These are phyloP conservation scores for Catharus minimus DNA, from an alignment of 2,113 vertebrate species.

Conservation along the genomic window DNA sequence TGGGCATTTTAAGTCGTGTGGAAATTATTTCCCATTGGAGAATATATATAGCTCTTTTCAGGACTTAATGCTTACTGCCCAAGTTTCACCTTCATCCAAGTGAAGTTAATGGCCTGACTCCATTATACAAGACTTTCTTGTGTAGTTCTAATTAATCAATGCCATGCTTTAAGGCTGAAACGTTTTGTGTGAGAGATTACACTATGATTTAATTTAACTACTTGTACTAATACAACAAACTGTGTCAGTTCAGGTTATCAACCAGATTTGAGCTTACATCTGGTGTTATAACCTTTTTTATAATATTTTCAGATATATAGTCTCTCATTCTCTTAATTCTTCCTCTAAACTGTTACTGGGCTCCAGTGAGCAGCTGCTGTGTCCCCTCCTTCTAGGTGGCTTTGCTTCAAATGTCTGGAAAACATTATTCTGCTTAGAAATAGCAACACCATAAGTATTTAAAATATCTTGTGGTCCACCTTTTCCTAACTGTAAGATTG, in stretches of 20 bases:
- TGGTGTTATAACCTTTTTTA: not conserved
- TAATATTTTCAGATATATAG: not conserved
- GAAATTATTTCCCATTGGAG: not conserved
- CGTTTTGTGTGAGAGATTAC: not conserved
- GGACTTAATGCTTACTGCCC: not conserved
- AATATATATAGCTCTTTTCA: not conserved
- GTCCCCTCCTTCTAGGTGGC: not conserved
- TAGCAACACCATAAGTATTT: not conserved
- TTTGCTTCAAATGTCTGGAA: not conserved
- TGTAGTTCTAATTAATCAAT: not conserved
- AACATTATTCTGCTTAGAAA: not conserved
- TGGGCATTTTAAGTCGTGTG: not conserved
- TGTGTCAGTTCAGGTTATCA: not conserved
- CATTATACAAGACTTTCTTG: not conserved
- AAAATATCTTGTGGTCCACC: not conserved
- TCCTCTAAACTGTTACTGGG: not conserved
- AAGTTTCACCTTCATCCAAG: not conserved
- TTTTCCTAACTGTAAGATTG: not conserved
- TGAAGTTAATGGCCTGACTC: slow-evolving; percentile 7
- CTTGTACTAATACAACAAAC: not conserved
- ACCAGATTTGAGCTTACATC: not conserved
- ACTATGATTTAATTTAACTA: not conserved
- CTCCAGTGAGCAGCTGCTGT: not conserved
- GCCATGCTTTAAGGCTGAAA: not conserved
- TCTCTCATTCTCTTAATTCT: not conserved